Conservation (phyloP, 92 coral and sea anemone genomes). For the Parazoanthus darwini region DNA sequence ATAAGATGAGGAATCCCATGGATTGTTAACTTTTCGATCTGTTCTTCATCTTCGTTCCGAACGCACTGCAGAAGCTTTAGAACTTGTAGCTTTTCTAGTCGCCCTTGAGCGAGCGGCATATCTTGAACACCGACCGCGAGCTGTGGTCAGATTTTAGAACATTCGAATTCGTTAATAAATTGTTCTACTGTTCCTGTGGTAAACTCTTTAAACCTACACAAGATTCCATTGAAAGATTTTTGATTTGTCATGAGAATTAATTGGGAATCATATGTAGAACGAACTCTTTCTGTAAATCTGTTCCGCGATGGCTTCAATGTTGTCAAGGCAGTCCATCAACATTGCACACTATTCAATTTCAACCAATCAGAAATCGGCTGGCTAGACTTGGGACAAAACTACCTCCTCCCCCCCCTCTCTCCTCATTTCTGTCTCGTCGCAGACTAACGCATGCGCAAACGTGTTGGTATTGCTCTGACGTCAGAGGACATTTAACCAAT, state of each 20-base stretch:
- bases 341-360: not conserved
- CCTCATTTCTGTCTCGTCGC: not conserved
- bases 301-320: not conserved
- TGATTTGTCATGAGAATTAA: not conserved
- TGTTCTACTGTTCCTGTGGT: not conserved
- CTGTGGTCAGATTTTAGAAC: constrained; percentile 6
- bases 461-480: too few relatives aligned
- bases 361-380: not conserved
- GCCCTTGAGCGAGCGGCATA: constrained; percentile 90
- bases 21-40: constrained; percentile 88
- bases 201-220: not conserved
- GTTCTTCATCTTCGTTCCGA: constrained; percentile 91
- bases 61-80: constrained; percentile 96
- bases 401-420: too few relatives aligned
- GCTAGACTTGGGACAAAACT: not conserved
- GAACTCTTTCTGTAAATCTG: not conserved
- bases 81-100: constrained; percentile 94
- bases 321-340: constrained; percentile 20
- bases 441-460: too few relatives aligned
- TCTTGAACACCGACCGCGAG: constrained; percentile 7
- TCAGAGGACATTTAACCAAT: too few relatives aligned
- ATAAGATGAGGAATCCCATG: constrained; percentile 93
- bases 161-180: not conserved
- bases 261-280: not conserved
- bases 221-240: not conserved